Percentiles rank a stretch among this genome's conserved stretches.
phyloP scores from a whole-genome alignment of 1,140 invertebrate species.

The Lepidurus arcticus region DNA sequence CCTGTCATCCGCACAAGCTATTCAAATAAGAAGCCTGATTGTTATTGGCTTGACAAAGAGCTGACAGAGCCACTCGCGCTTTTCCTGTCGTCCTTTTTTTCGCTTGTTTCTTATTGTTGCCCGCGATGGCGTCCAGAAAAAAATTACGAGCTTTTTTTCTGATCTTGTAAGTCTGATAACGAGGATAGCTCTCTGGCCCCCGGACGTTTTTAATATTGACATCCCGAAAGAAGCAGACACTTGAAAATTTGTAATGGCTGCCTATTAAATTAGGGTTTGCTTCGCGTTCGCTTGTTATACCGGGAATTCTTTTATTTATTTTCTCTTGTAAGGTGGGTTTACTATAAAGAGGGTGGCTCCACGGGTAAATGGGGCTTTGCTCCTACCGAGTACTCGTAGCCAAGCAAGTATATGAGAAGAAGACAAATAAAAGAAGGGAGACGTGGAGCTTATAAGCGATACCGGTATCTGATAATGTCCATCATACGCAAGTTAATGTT shows the following conservation, averaged over 20 bases:
- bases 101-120: background rate
- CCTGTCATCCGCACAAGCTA: slow-evolving; percentile 17
- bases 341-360: background rate
- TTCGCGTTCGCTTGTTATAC: background rate
- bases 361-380: background rate
- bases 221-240: background rate
- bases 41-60: slow-evolving; percentile 19
- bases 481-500: slow-evolving; percentile 16
- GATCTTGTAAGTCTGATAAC: background rate
- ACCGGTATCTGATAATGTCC: background rate
- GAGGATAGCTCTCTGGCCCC: no score
- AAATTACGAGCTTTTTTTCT: background rate
- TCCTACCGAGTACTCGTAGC: background rate
- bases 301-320: background rate
- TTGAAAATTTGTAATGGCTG: background rate
- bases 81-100: background rate
- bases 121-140: background rate
- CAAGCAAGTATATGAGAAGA: background rate
- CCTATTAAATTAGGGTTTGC: background rate
- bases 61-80: background rate
- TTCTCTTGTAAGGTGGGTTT: background rate
- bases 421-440: background rate
- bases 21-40: slow-evolving; percentile 12
- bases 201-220: no score
- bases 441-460: background rate